These are phyloP conservation scores for Panthera uncia DNA, from an alignment of 2,113 vertebrate genomes.

Conservation along the genomic window DNA sequence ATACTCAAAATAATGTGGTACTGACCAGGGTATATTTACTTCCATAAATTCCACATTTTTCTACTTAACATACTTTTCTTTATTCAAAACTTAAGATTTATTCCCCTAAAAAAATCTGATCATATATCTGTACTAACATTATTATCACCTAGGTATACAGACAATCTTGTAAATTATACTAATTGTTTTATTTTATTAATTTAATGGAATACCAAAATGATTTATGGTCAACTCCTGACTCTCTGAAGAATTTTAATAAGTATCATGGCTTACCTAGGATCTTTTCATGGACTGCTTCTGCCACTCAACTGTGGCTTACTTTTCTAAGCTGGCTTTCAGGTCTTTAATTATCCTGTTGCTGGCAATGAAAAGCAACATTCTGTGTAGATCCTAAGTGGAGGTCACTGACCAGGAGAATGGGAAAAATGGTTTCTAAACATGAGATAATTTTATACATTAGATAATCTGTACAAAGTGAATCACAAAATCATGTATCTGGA, in stretches of 20 bases:
- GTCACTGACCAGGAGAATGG: not conserved
- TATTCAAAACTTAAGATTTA: slow-evolving; percentile 46
- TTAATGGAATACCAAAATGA: slow-evolving; percentile 6
- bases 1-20: slow-evolving; percentile 21
- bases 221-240: not conserved
- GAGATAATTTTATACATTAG: not conserved
- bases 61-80: not conserved
- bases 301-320: not conserved
- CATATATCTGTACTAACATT: not conserved
- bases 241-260: not conserved
- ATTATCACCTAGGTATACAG: not conserved
- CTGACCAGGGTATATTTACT: not conserved
- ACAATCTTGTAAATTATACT: slow-evolving; percentile 9
- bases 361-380: slow-evolving; percentile 2
- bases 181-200: slow-evolving; percentile 40
- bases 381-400: not conserved
- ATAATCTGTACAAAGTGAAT: slow-evolving; percentile 18
- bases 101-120: slow-evolving; percentile 25
- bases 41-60: slow-evolving; percentile 26
- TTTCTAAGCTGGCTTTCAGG: slow-evolving; percentile 14
- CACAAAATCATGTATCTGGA: not conserved
- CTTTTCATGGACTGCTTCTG: not conserved
- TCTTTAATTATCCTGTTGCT: not conserved
- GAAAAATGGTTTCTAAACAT: not conserved
- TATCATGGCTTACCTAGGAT: not conserved